A percentile compares a stretch with the other conserved stretches of the same genome.
phyloP scores from a whole-genome alignment of 2,113 vertebrate species.

The Apodemus speciosus region DNA sequence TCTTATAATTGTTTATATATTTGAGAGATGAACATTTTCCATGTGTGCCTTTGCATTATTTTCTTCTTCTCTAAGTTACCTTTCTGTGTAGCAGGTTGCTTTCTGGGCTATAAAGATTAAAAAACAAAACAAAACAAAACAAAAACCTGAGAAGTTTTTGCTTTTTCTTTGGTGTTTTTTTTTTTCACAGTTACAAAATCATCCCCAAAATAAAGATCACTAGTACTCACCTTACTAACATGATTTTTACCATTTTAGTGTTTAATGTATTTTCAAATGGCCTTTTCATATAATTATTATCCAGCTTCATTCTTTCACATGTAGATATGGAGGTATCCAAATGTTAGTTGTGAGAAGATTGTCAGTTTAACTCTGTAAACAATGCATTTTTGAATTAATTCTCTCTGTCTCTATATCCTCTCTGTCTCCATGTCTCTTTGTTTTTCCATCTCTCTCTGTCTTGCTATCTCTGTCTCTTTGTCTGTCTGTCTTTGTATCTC shows the following conservation, averaged over 20 bases:
- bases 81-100: neutral
- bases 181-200: neutral
- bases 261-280: neutral
- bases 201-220: neutral
- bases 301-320: neutral
- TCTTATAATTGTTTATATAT: neutral
- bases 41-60: neutral
- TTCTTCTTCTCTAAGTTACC: neutral
- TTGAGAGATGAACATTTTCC: neutral
- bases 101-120: neutral
- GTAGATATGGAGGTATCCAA: too few relatives aligned
- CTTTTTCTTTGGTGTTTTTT: neutral
- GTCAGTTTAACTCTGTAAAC: neutral
- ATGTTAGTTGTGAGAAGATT: neutral
- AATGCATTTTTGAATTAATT: neutral
- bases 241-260: neutral
- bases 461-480: neutral
- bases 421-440: too few relatives aligned
- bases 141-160: neutral
- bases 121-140: too few relatives aligned
- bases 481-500: neutral
- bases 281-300: neutral
- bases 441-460: neutral
- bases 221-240: too few relatives aligned
- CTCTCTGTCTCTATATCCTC: too few relatives aligned